Evolutionary conservation across 37 sponge, comb jelly and placozoan genomes (phyloP), one percentile per base, ranked within the genome.

Genomic region (Haliclona indistincta): DNA sequence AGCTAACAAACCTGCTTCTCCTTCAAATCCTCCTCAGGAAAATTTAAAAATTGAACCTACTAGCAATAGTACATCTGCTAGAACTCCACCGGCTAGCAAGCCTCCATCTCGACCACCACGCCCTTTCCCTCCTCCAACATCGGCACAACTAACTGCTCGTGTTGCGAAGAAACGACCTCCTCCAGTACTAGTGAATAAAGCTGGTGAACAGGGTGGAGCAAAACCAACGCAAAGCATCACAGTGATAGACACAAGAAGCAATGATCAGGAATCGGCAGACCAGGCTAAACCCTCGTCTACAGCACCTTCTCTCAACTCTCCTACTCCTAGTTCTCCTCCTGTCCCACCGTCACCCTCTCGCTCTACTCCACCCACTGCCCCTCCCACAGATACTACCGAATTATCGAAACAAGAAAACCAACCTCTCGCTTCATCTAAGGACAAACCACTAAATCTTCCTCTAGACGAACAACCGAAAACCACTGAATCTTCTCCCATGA

Each of bases 41-140:
- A n/a, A n/a, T n/a, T n/a, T n/a, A n/a, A n/a, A n/a, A n/a, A n/a
- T n/a, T n/a, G n/a, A n/a, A n/a, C n/a, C n/a, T n/a, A n/a, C n/a
- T n/a, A n/a, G n/a, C n/a, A n/a, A n/a, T n/a, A n/a, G n/a, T n/a
- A n/a, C n/a, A n/a, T n/a, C n/a, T n/a, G n/a, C n/a, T n/a, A n/a
- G n/a, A n/a, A n/a, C n/a, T n/a, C n/a, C n/a, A n/a, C n/a, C n/a
- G n/a, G n/a, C n/a, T n/a, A n/a, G n/a, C n/a, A n/a, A 56, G 51
- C 71, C 70, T 7, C 81, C 81, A 0, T 69, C 29, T 45, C 43
- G 20, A 8, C 81, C 81, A 43, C 71, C 71, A 41, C 62, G 81
- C 38, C 81, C 81, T 19, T 80, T 70, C 37, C 81, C 81, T 29
- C 81, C 81, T 7, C 53, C 69, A 4, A 42, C 30, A 25, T 13